A percentile compares a stretch with the other conserved stretches of the same genome.
These are phyloP conservation scores for Stenoptilia bipunctidactyla DNA, from an alignment of 2,888 invertebrate species.

Conservation along the genomic window DNA sequence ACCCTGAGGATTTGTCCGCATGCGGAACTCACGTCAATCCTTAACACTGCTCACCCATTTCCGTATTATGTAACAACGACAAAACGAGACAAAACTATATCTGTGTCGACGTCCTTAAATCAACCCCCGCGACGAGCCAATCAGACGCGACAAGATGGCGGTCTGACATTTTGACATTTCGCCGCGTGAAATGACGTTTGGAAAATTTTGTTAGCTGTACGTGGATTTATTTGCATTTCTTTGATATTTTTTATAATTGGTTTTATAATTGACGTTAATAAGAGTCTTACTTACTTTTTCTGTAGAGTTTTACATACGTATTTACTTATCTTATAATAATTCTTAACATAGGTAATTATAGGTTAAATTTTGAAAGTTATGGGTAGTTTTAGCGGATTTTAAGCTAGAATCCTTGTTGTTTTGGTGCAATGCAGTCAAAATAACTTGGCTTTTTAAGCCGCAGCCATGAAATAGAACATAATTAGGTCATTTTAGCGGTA, in stretches of 20 bases:
- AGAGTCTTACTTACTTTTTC: too few species aligned
- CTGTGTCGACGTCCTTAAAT: constrained; percentile 28
- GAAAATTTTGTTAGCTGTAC: constrained; percentile 7
- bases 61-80: constrained; percentile 57
- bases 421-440: constrained; percentile 39
- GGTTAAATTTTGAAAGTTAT: constrained; percentile 4
- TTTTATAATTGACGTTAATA: too few species aligned
- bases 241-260: too few species aligned
- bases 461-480: too few species aligned
- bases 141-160: constrained; percentile 43
- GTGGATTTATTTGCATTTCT: too few species aligned
- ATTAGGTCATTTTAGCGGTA: too few species aligned
- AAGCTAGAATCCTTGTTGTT: constrained; percentile 10
- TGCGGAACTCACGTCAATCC: constrained; percentile 54
- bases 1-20: constrained; percentile 53
- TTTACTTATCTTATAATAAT: too few species aligned
- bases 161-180: constrained; percentile 50
- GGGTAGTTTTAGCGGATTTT: background rate
- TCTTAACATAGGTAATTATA: too few species aligned
- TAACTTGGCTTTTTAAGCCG: constrained; percentile 12
- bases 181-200: too few species aligned
- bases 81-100: constrained; percentile 36
- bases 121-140: constrained; percentile 45
- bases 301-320: too few species aligned
- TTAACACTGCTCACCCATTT: constrained; percentile 61